These are phyloP conservation scores for Colinus virginianus DNA, from an alignment of 2,113 vertebrate species.

Conservation along the genomic window DNA sequence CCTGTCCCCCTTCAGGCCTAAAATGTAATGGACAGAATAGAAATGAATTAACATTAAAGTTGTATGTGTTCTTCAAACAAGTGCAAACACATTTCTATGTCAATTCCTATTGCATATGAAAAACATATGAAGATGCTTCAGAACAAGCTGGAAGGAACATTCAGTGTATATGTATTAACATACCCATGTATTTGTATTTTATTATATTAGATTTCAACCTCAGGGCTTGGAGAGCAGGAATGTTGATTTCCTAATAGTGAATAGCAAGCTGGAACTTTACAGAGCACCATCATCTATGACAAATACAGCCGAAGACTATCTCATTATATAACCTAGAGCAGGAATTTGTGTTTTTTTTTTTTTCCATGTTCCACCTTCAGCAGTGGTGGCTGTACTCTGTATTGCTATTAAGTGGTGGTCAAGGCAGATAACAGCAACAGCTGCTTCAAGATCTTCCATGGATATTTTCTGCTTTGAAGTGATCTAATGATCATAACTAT, in stretches of 20 bases:
- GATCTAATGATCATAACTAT: not conserved
- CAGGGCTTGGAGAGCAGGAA: not conserved
- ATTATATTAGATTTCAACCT: not conserved
- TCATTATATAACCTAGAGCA: not conserved
- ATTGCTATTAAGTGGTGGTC: not conserved
- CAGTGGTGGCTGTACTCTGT: not conserved
- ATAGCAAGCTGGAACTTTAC: not conserved
- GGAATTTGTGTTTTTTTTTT: not conserved
- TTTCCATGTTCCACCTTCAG: not conserved
- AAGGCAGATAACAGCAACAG: not conserved
- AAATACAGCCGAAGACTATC: not conserved
- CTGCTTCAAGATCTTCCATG: not conserved
- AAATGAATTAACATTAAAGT: not conserved
- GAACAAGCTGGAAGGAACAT: not conserved
- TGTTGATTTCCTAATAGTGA: not conserved
- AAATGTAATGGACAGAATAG: too few species aligned
- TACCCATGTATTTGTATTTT: not conserved
- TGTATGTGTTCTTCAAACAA: not conserved
- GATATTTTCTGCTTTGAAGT: slow-evolving; percentile 7
- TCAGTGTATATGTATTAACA: not conserved
- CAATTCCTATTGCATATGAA: not conserved
- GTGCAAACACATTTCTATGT: not conserved
- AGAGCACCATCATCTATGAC: not conserved
- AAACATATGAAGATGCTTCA: not conserved
- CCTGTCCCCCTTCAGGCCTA: too few species aligned